Evolutionary conservation across 1,140 invertebrate species (phyloP).

Genomic region (Microplitis mediator): DNA sequence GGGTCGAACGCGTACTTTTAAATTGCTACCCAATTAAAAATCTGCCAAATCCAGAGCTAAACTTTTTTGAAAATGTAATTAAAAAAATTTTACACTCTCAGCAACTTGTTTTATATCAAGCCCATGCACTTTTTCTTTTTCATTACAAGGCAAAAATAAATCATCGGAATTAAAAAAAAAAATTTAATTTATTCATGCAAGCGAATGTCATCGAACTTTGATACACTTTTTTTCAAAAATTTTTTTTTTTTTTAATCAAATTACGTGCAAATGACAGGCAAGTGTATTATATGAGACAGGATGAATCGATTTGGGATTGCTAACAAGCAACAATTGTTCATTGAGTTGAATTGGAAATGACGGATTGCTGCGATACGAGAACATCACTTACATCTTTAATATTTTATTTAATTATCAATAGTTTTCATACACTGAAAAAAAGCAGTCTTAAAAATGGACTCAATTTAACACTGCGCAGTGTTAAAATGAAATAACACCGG

Average conservation of each 20-base stretch:
- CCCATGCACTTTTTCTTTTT: no score
- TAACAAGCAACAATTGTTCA: conserved; percentile 26
- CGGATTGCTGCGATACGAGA: background rate
- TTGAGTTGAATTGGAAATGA: conserved; percentile 1
- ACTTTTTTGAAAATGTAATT: no score
- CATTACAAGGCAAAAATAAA: no score
- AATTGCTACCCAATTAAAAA: background rate
- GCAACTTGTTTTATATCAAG: no score
- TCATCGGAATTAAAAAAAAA: no score
- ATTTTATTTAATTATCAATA: background rate
- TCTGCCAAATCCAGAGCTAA: background rate
- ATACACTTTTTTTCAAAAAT: background rate
- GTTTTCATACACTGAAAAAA: background rate
- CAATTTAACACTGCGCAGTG: no score
- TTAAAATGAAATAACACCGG: no score
- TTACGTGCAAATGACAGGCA: background rate
- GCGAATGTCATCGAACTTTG: no score
- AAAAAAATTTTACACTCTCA: no score
- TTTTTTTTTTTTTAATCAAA: background rate
- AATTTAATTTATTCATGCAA: no score
- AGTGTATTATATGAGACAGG: background rate
- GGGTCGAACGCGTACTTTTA: background rate
- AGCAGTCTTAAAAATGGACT: no score
- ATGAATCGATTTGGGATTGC: conserved; percentile 24
- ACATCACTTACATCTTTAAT: conserved; percentile 11